Evolutionary conservation across 2,888 invertebrate species (phyloP), one percentile per base, ranked within the genome.

Genomic region (Spodoptera picta): DNA sequence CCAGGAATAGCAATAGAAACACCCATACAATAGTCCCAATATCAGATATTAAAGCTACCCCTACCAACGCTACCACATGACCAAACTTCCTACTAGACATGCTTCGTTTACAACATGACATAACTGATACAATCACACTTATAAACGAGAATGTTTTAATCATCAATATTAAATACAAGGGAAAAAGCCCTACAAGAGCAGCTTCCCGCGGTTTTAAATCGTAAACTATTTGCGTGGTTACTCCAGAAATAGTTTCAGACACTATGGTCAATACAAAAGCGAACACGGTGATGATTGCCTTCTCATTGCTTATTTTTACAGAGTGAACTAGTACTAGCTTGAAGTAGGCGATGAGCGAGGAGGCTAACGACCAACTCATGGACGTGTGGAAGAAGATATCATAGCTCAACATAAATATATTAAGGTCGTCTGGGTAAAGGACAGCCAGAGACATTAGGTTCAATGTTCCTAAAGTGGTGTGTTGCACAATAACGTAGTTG

Each of bases 31-130:
- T 48, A 2, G 64, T 68, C 0, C 60, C 55, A 44, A 67, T 59
- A 49, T 80, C 82, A 61, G 82, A 75, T 27, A 82, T 9, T n/a
- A 82, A 11, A 2, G 71, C 82, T 0, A 75, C 73, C 4, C 81
- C 82, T 0, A 80, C 58, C 45, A 81, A 55, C 12, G 82, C 65
- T 12, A 77, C 59, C 1, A 73, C 57, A 36, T 82, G 81, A 0
- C 45, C 57, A n/a, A 69, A 48, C 5, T 67, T 79, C 19, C 73
- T 71, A 9, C 62, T 50, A 4, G 73, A 73, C 31, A 79, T 62
- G 1, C 67, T 73, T 23, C 53, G 67, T 51, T 66, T 69, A 27
- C 63, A 73, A 54, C 75, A 77, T 10, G 73, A 73, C 73, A 81
- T 60, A 0, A 81, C 73, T 10, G 74, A 79, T 1, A 50, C 10